phyloP scores from a whole-genome alignment of 2,113 vertebrate species.

The Piliocolobus tephrosceles region DNA sequence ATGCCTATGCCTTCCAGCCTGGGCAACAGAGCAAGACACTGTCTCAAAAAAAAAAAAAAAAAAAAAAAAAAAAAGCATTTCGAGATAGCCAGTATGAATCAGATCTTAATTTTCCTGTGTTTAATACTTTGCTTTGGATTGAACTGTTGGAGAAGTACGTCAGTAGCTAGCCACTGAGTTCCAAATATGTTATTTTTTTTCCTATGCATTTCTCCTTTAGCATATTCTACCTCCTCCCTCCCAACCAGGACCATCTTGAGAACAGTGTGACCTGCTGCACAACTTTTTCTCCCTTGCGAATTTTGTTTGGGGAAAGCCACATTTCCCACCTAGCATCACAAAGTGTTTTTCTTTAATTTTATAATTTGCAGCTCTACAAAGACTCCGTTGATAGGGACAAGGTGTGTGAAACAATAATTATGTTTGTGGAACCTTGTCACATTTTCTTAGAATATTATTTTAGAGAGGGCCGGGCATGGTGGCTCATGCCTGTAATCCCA shows the following conservation, averaged over 20 bases:
- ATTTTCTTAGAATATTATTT: neutral
- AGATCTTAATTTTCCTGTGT: neutral
- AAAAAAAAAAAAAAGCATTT: too few relatives aligned
- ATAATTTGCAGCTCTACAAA: neutral
- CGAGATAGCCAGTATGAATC: neutral
- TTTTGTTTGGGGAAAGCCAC: too few relatives aligned
- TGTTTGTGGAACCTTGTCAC: neutral
- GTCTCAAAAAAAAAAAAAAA: too few relatives aligned
- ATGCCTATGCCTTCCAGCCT: too few relatives aligned
- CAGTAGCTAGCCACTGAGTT: neutral
- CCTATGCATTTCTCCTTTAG: neutral
- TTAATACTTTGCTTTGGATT: neutral
- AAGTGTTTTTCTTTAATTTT: neutral
- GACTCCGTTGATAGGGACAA: neutral
- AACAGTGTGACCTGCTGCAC: neutral
- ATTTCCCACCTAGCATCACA: neutral
- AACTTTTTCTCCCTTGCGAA: neutral
- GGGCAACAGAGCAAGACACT: too few relatives aligned
- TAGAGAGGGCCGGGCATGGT: neutral
- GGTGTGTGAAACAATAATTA: neutral
- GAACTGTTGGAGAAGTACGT: neutral
- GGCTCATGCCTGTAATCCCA: too few relatives aligned
- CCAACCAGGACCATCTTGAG: neutral
- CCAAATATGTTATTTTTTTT: neutral
- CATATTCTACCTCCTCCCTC: neutral